These are phyloP conservation scores for Achatina immaculata DNA, from an alignment of 1,140 invertebrate species.

Conservation along the genomic window DNA sequence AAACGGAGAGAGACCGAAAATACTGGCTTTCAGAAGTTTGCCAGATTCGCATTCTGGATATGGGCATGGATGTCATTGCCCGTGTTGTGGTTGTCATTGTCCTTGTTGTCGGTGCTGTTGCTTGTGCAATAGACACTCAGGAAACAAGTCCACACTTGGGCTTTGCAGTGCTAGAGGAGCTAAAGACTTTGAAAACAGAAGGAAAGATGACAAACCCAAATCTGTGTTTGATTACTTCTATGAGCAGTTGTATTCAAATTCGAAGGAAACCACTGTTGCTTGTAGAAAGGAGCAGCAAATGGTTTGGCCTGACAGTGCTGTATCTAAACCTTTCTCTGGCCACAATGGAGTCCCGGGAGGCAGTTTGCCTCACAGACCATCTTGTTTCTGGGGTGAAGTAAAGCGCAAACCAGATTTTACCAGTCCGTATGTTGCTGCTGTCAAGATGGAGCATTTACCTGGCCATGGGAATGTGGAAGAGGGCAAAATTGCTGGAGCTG, in stretches of 20 bases:
- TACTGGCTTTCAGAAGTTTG: too few relatives aligned
- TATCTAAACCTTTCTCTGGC: neutral
- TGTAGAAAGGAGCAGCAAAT: too few relatives aligned
- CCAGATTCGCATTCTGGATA: too few relatives aligned
- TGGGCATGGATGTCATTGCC: too few relatives aligned
- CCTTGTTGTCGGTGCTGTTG: neutral
- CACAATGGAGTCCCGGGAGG: neutral
- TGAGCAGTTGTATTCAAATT: constrained; percentile 10
- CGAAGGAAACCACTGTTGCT: neutral
- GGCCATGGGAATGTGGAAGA: neutral
- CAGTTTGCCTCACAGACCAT: neutral
- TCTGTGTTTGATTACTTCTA: constrained; percentile 7
- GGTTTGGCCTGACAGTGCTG: neutral
- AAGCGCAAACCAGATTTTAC: too few relatives aligned
- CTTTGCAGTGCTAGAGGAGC: neutral
- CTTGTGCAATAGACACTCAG: neutral
- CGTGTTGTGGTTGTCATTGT: neutral
- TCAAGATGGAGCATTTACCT: neutral
- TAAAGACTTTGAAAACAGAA: neutral
- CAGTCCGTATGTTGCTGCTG: neutral
- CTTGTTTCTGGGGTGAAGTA: too few relatives aligned
- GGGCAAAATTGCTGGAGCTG: neutral
- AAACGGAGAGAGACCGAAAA: too few relatives aligned
- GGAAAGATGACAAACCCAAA: neutral
- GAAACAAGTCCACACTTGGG: neutral